Evolutionary conservation across 2,113 vertebrate genomes (phyloP).

Genomic region (Psammodynastes pulverulentus): DNA sequence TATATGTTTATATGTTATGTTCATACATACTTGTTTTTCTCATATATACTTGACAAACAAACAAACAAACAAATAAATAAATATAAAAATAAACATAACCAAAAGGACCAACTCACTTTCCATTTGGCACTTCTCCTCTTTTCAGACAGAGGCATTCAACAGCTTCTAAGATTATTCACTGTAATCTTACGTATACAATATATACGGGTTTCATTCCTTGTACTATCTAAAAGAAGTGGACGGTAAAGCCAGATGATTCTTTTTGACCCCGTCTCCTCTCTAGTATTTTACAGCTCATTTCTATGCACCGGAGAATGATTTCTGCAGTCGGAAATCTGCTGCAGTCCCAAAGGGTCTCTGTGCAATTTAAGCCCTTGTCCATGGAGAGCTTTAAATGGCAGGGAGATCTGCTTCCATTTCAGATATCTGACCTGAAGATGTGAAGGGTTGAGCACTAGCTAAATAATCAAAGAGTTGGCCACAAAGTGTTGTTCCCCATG

Average conservation of each 20-base stretch:
- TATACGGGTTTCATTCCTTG: background rate
- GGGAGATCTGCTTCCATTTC: background rate
- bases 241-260: background rate
- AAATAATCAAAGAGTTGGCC: background rate
- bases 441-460: background rate
- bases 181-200: slow-evolving; percentile 56
- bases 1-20: too few relatives aligned
- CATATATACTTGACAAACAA: too few relatives aligned
- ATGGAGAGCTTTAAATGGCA: background rate
- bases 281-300: background rate
- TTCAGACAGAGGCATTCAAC: background rate
- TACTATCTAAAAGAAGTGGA: background rate
- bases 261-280: background rate
- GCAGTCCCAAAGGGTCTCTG: background rate
- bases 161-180: slow-evolving; percentile 55
- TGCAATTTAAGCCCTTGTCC: background rate
- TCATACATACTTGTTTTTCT: too few relatives aligned
- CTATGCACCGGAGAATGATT: background rate
- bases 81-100: too few relatives aligned
- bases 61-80: too few relatives aligned
- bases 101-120: fast-evolving
- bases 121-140: background rate
- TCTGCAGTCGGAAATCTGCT: background rate
- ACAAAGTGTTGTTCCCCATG: background rate
- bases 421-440: background rate